These are phyloP conservation scores for Cephus nigrinus DNA, from an alignment of 2,888 invertebrate genomes.

Conservation along the genomic window DNA sequence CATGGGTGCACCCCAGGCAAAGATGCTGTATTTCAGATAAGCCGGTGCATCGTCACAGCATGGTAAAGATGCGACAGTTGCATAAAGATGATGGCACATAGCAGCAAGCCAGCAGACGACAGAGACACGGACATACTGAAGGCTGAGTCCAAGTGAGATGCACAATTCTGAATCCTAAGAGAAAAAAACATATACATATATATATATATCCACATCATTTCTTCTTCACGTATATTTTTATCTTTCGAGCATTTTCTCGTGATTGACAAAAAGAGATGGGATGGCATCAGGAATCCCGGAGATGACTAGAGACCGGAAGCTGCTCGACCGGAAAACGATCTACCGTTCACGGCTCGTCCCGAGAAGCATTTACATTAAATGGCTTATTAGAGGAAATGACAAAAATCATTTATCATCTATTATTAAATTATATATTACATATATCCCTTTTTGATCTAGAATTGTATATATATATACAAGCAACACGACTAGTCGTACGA, in stretches of 20 bases:
- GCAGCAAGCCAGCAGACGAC: slow-evolving; percentile 77
- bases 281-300: neutral
- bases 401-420: neutral
- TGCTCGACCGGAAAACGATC: neutral
- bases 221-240: neutral
- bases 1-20: slow-evolving; percentile 76
- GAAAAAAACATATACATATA: slow-evolving; percentile 17
- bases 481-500: neutral
- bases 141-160: slow-evolving; percentile 71
- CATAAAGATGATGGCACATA: slow-evolving; percentile 75
- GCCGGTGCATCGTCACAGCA: slow-evolving; percentile 61
- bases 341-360: neutral
- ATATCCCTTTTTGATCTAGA: no score
- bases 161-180: slow-evolving; percentile 74
- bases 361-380: neutral
- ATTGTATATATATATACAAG: no score
- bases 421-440: neutral
- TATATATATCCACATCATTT: neutral
- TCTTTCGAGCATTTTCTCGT: neutral
- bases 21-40: slow-evolving; percentile 70
- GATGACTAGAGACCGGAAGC: neutral
- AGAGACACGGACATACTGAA: slow-evolving; percentile 75
- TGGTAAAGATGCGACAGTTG: slow-evolving; percentile 61
- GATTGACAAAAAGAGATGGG: neutral
- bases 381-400: neutral